Percentiles rank a stretch among this genome's conserved stretches.
Evolutionary conservation across 2,888 invertebrate species (phyloP).

Genomic region (Scaptomyza parva): DNA sequence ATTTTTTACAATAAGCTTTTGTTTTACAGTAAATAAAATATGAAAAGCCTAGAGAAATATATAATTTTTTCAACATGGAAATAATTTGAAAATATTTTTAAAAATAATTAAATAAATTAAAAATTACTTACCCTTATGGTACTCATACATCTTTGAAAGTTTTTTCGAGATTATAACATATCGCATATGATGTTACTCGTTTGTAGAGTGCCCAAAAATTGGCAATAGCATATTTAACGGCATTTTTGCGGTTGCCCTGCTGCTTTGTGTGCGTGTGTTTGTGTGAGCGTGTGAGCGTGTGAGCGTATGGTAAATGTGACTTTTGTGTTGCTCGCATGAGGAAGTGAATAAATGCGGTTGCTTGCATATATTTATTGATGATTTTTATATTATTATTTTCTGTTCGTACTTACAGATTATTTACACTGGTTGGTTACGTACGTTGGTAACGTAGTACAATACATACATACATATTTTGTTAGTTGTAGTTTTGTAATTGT

Average conservation of each 20-base stretch:
- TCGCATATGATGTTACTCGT: too few relatives aligned
- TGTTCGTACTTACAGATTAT: constrained; percentile 60
- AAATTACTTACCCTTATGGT: too few relatives aligned
- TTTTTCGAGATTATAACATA: too few relatives aligned
- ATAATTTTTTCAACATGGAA: too few relatives aligned
- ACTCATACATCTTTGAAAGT: too few relatives aligned
- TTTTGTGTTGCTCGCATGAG: constrained; percentile 3
- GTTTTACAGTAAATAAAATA: too few relatives aligned
- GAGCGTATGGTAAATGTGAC: constrained; percentile 3
- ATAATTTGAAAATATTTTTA: too few relatives aligned
- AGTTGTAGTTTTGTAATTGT: constrained; percentile 44
- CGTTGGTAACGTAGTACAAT: constrained; percentile 41
- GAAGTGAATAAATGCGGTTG: constrained; percentile 26
- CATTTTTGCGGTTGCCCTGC: constrained; percentile 54
- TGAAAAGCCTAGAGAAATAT: too few relatives aligned
- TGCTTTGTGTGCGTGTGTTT: constrained; percentile 4
- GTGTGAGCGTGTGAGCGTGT: neutral
- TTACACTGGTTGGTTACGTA: constrained; percentile 63
- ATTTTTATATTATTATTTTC: constrained; percentile 34
- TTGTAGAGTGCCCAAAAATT: neutral
- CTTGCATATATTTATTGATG: constrained; percentile 62
- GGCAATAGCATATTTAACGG: constrained; percentile 55
- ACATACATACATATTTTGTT: constrained; percentile 43
- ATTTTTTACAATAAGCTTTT: neutral
- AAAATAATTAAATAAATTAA: too few relatives aligned